Evolutionary conservation across 2,797 vertebrate species (phyloP).

Genomic region (Percopsis omiscomaycus): DNA sequence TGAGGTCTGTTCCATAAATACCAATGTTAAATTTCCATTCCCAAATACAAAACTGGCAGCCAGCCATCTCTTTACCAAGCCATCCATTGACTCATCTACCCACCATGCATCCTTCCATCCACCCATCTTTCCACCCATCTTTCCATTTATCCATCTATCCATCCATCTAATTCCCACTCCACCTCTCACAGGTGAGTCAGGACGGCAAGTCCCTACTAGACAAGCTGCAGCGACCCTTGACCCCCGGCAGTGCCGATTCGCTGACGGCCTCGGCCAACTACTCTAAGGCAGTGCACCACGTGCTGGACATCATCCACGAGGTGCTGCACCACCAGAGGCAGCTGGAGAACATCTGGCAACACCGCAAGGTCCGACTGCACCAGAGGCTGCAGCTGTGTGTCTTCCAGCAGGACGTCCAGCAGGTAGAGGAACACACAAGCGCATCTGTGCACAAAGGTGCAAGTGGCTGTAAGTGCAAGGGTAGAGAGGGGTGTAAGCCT

Average conservation of each 20-base stretch:
- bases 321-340: conserved; percentile 97
- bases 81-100: background rate
- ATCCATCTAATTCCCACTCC: background rate
- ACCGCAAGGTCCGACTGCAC: conserved; percentile 96
- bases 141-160: background rate
- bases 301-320: conserved; percentile 95
- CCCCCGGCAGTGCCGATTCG: conserved; percentile 92
- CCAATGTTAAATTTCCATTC: too few relatives aligned
- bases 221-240: conserved; percentile 94
- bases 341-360: conserved; percentile 98
- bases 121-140: background rate
- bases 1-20: too few relatives aligned
- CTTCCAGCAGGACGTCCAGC: conserved; percentile 97
- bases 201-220: conserved; percentile 96
- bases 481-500: too few relatives aligned
- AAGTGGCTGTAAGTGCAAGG: too few relatives aligned
- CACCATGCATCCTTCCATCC: background rate
- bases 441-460: background rate
- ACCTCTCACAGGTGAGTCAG: conserved; percentile 87
- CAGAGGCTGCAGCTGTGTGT: conserved; percentile 96
- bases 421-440: conserved; percentile 72
- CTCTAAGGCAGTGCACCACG: conserved; percentile 95
- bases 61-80: background rate
- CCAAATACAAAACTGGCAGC: background rate
- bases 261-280: conserved; percentile 94